Conservation (phyloP, 2,888 invertebrate genomes). For the Microdon myrmicae region DNA sequence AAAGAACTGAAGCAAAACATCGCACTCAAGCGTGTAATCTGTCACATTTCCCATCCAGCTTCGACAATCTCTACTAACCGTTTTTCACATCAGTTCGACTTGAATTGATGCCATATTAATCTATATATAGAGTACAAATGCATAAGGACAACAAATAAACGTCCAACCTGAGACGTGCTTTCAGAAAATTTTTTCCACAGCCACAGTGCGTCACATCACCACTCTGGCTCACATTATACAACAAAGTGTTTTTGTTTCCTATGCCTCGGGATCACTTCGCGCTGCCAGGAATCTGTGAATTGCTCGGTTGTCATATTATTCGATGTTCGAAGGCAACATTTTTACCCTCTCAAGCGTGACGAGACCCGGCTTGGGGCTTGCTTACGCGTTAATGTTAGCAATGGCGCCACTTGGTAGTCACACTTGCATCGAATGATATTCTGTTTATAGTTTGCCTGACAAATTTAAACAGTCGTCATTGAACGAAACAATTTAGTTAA, state of each 20-base stretch:
- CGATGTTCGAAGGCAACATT: slow-evolving; percentile 13
- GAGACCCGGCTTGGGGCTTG: slow-evolving; percentile 18
- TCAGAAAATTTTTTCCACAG: slow-evolving; percentile 32
- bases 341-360: slow-evolving; percentile 27
- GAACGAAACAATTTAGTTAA: not conserved
- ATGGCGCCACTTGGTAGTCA: slow-evolving; percentile 38
- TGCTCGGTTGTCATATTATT: not conserved
- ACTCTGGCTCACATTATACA: slow-evolving; percentile 2
- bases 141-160: slow-evolving; percentile 4
- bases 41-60: slow-evolving; percentile 15
- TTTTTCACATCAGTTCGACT: slow-evolving; percentile 4
- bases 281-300: slow-evolving; percentile 34
- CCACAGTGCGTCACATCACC: slow-evolving; percentile 8
- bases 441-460: slow-evolving; percentile 31
- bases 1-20: not conserved
- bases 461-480: slow-evolving; percentile 26
- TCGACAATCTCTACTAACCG: slow-evolving; percentile 2
- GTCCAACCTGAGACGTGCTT: slow-evolving; percentile 21
- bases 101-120: slow-evolving; percentile 40
- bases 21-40: slow-evolving; percentile 29
- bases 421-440: slow-evolving; percentile 24
- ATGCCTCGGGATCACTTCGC: slow-evolving; percentile 16
- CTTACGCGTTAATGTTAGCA: slow-evolving; percentile 6
- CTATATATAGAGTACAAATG: slow-evolving; percentile 19
- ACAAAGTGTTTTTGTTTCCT: slow-evolving; percentile 6